phyloP scores from a whole-genome alignment of 2,113 vertebrate species.

The Calonectris borealis region DNA sequence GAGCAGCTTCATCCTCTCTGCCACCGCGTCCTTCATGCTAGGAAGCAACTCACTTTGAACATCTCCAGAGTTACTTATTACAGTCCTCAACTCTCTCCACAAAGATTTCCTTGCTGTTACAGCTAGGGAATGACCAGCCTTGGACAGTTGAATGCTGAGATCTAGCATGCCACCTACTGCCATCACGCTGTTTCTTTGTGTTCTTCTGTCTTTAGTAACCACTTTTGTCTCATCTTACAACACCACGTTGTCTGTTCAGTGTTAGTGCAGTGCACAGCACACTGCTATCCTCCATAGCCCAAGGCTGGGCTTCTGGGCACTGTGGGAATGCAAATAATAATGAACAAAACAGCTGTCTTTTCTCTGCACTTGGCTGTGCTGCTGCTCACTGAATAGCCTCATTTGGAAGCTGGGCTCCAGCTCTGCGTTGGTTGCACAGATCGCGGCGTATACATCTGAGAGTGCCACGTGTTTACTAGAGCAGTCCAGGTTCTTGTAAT shows the following conservation, averaged over 20 bases:
- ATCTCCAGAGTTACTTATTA: not conserved
- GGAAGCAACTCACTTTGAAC: not conserved
- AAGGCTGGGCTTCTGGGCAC: not conserved
- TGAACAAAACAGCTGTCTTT: not conserved
- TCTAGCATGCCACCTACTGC: not conserved
- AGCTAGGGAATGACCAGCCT: not conserved
- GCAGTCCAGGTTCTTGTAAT: not conserved
- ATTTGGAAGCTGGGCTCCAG: not conserved
- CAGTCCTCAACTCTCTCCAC: not conserved
- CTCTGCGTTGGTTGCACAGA: fast-evolving
- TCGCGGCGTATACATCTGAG: fast-evolving
- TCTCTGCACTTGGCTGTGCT: not conserved
- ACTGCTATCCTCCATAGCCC: fast-evolving
- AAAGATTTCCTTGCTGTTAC: not conserved
- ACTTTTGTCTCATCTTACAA: not conserved
- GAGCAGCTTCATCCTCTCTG: not conserved
- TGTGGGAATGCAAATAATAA: not conserved
- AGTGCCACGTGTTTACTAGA: fast-evolving
- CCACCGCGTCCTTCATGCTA: not conserved
- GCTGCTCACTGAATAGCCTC: not conserved
- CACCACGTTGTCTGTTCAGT: fast-evolving
- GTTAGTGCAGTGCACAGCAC: not conserved
- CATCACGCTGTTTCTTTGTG: fast-evolving
- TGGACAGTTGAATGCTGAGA: not conserved
- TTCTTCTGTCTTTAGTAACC: not conserved